Conservation (phyloP, 2,113 vertebrate species). For the Parus major region DNA sequence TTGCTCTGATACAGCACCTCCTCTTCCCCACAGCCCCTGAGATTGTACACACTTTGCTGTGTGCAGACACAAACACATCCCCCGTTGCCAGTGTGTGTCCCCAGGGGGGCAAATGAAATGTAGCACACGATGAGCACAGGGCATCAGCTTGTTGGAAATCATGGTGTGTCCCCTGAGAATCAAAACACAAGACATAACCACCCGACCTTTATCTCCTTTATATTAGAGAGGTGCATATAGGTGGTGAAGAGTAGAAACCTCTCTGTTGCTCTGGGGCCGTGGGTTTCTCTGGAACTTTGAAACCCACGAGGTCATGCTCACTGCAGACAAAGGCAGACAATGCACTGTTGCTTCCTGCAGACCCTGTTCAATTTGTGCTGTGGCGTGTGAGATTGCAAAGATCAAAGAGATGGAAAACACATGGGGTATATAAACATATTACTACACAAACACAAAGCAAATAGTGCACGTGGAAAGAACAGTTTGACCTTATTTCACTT, state of each 20-base stretch:
- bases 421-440: not conserved
- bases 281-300: not conserved
- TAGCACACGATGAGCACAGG: not conserved
- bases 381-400: not conserved
- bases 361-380: not conserved
- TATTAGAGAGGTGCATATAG: not conserved
- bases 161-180: not conserved
- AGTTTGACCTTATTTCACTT: not conserved
- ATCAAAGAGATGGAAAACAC: not conserved
- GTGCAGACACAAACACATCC: not conserved
- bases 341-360: not conserved
- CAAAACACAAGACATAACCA: not conserved
- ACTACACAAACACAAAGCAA: not conserved
- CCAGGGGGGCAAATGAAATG: accelerated
- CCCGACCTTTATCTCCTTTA: not conserved
- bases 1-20: not conserved
- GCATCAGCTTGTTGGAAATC: not conserved
- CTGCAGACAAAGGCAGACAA: not conserved
- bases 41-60: accelerated
- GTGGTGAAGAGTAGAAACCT: not conserved
- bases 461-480: not conserved
- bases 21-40: accelerated
- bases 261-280: not conserved
- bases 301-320: not conserved
- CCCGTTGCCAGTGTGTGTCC: no score